Conservation (phyloP, 1,140 invertebrate species). For the Nymphalis io region DNA sequence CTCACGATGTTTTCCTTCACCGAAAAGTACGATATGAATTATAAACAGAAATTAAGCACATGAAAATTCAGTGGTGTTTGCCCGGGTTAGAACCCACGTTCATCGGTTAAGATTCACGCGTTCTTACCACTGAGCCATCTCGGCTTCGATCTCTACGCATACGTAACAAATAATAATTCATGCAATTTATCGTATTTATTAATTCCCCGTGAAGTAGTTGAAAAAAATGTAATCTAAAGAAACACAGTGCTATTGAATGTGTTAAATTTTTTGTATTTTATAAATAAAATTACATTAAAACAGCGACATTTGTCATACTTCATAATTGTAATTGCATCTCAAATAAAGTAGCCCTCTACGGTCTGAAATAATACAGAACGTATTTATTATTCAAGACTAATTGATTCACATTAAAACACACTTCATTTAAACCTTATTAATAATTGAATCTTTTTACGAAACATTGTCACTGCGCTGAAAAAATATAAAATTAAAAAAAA, state of each 20-base stretch:
- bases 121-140: no score
- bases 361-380: constrained; percentile 5
- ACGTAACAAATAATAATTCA: no score
- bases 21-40: no score
- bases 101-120: no score
- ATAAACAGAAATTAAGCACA: no score
- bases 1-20: no score
- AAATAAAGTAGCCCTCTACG: constrained; percentile 5
- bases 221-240: no score
- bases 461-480: constrained; percentile 9
- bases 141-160: no score
- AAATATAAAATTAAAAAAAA: constrained; percentile 33
- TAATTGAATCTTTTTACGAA: constrained; percentile 10
- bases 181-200: no score
- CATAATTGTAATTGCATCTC: not conserved
- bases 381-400: constrained; percentile 8
- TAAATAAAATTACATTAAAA: constrained; percentile 3
- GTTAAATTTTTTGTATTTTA: not conserved
- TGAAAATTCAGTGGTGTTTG: no score
- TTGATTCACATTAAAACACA: constrained; percentile 12
- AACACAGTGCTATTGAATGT: not conserved
- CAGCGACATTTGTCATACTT: not conserved
- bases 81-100: no score
- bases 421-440: constrained; percentile 16
- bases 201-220: no score